Evolutionary conservation across 1,140 invertebrate species (phyloP), one percentile per base, ranked within the genome.

Genomic region (Tigriopus japonicus): DNA sequence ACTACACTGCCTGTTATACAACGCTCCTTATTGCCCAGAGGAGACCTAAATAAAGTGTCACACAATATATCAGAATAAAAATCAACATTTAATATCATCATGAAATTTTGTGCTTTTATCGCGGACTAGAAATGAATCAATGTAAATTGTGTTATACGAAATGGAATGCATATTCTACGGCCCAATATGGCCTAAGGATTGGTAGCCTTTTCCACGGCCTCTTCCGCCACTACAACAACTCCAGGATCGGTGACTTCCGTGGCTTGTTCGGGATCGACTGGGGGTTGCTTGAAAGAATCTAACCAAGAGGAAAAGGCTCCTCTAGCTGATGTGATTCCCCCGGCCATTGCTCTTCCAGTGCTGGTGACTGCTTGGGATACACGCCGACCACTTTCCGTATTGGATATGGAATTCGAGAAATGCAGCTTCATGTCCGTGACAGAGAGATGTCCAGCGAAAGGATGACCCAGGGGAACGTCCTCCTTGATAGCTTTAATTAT

Each of bases 401-500:
- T 59, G 14, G 41, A n/a, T 5, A 59, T 59, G 3, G 42, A 49
- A 42, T 93, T 89, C 13, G 87, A 81, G 52, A 94, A 77, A 67
- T 87, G 80, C 2, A 95, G 72, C 72, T 90, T 92, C 81, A 97
- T 90, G 74, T 98, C 94, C 52, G 85, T 80, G 6, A 97, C 84
- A 41, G 86, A 93, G 1, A 96, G 71, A 67, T 93, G 86, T 19
- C 91, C 90, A 62, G 85, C 82, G 74, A 87, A 93, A 45, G 90
- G 89, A 78, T 97, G 93, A 56, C 84, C 81, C 14, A 85, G 78
- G 62, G 76, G 75, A 42, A 85, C 72, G 65, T 78, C 78, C 59
- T 78, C 75, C 62, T 87, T 80, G 23, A 65, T 67, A 62, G 77
- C 74, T 41, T 82, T 83, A 45, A 79, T 74, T 63, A 85, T 77